Evolutionary conservation across 2,888 invertebrate genomes (phyloP), one percentile per base, ranked within the genome.

Genomic region (Hyppa rectilinea): DNA sequence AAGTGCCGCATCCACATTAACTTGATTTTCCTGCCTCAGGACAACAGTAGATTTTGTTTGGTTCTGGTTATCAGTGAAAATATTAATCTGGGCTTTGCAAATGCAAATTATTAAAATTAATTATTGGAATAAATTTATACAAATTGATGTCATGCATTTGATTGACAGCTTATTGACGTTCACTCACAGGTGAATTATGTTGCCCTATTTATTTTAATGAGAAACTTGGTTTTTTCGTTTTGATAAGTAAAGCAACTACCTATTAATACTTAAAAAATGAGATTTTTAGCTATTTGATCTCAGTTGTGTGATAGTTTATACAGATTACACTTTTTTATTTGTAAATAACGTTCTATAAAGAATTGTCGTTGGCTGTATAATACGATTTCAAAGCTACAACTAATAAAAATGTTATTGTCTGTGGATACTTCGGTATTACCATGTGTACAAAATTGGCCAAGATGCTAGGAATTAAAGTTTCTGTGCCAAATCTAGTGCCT

Each of bases 321-420:
- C 10, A 7, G 23, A 26, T 31, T 4, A 14, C 0, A 7, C 0
- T 14, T 26, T 40, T 40, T 34, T 56, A n/a, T 50, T 7, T 0
- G 10, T 10, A 14, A 14, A n/a, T 29, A 26, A 14, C 0, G 0
- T 12, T n/a, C 1, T 29, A 5, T 31, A 0, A 1, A 26, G 52
- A 23, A 49, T 81, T 67, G 61, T 74, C 71, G 6, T 69, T 81
- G 85, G 80, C 71, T 76, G 82, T 76, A 61, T 49, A 59, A 14
- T n/a, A 7, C 60, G 62, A 75, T 84, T 56, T 64, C 43, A 62
- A 65, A 71, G 61, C 26, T 20, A 63, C 26, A 70, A 61, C 31
- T 10, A 45, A 52, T 34, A 29, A 31, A 23, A 20, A 36, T 14
- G 1, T 4, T 1, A 5, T 40, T 68, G 65, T 84, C 73, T 72